Evolutionary conservation across 2,888 invertebrate genomes (phyloP).

Genomic region (Plebejus melissa): DNA sequence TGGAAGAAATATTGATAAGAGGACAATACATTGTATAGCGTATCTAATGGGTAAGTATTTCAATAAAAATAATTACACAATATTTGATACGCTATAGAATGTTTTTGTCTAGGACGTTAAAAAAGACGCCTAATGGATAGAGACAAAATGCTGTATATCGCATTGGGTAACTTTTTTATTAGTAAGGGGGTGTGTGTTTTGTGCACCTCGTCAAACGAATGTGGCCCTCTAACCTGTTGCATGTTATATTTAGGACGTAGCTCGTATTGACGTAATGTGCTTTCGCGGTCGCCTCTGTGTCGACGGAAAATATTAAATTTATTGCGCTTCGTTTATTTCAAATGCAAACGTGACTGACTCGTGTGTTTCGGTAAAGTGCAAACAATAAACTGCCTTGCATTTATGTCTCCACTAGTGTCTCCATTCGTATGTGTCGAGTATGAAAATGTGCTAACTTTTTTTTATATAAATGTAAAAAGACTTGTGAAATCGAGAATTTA

Average conservation of each 20-base stretch:
- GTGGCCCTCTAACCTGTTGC: conserved; percentile 16
- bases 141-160: too few species aligned
- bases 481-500: conserved; percentile 78
- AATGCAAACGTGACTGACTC: neutral
- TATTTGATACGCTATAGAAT: too few species aligned
- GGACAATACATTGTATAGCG: neutral
- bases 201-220: conserved; percentile 25
- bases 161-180: neutral
- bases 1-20: neutral
- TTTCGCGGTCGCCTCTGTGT: conserved; percentile 21
- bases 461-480: conserved; percentile 61
- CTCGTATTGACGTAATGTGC: conserved; percentile 17
- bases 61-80: too few species aligned
- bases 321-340: conserved; percentile 13
- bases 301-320: conserved; percentile 12
- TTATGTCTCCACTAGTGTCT: conserved; percentile 58
- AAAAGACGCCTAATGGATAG: too few species aligned
- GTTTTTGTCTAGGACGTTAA: too few species aligned
- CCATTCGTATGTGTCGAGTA: conserved; percentile 49
- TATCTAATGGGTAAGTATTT: too few species aligned
- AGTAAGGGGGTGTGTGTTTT: conserved; percentile 4
- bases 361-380: conserved; percentile 6
- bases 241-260: conserved; percentile 26
- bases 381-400: conserved; percentile 46
- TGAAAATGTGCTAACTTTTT: conserved; percentile 62